Evolutionary conservation across 23 tunicate species (phyloP).

Genomic region (Corella eumyota): DNA sequence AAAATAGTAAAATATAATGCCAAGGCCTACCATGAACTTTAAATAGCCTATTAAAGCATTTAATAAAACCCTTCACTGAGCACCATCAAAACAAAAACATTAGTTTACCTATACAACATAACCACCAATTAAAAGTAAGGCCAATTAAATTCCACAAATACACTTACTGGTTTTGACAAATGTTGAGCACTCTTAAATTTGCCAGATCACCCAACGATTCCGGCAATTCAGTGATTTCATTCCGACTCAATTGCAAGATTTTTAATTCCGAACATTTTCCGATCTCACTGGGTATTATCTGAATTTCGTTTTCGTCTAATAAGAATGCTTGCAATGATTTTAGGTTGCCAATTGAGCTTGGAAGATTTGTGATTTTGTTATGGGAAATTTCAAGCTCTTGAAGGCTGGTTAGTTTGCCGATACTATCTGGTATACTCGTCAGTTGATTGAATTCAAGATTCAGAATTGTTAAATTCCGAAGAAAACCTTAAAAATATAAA

Average conservation of each 20-base stretch:
- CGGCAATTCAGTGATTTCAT: constrained; percentile 42
- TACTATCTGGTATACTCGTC: constrained; percentile 35
- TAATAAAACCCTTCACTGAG: too few species aligned
- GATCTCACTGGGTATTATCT: constrained; percentile 44
- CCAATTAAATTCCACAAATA: too few species aligned
- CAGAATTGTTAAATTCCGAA: constrained; percentile 29
- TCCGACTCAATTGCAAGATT: constrained; percentile 70
- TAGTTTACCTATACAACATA: too few species aligned
- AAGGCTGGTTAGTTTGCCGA: constrained; percentile 51
- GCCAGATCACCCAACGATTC: constrained; percentile 65
- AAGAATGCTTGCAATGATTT: constrained; percentile 58
- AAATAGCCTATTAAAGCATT: too few species aligned
- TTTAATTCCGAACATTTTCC: constrained; percentile 48
- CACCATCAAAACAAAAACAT: too few species aligned
- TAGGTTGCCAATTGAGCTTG: constrained; percentile 41
- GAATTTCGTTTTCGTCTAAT: constrained; percentile 50
- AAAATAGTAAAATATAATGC: too few species aligned
- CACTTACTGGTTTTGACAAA: constrained; percentile 69
- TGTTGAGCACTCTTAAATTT: constrained; percentile 69
- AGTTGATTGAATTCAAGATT: constrained; percentile 64
- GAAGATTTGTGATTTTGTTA: constrained; percentile 52
- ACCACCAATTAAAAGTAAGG: too few species aligned
- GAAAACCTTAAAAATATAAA: constrained; percentile 72
- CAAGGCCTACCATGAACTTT: too few species aligned
- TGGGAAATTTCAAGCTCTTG: constrained; percentile 74